Base-by-base conservation (phyloP, 2,113 vertebrate species). In the Oncorhynchus tshawytscha region DNA sequence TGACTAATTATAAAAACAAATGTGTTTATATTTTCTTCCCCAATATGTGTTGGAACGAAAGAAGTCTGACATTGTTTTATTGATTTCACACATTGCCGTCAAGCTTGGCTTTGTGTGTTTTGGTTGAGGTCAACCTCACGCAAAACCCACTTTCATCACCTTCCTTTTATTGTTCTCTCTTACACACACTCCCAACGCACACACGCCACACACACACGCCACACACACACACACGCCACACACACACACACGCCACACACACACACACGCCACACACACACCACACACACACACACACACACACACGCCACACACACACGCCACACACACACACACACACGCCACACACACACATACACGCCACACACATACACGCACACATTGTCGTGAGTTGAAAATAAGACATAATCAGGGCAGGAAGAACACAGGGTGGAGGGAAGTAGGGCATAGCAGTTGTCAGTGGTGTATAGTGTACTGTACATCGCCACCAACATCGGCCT, bases 331-430 rank as follows among this genome's bases (percentile, higher is more conserved):
- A 25, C 24, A 25, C 24, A 25, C 1, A 25, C 25, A 25, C 2
- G 25, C 25, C 25, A 25, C 25, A 25, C 25, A 25, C 60, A 18
- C 67, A 75, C 72, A 18, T 60, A 75, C 72, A 57, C 66, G 54
- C 62, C 54, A 73, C 62, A 72, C 62, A 71, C 27, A 60, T 62
- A 59, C 49, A 66, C 69, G 75, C 73, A 48, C 72, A 54, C 73
- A 64, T 29, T 25, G 13, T 24, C 51, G 74, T 83, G 79, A 83
- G 65, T 86, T 78, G 84, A 75, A 86, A 82, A 78, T 76, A 67
- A 82, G 85, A 82, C 88, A 81, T 87, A 91, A 88, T 88, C 81
- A 83, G 87, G 86, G 73, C 86, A 88, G 54, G 67, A 79, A 80
- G 79, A 72, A 75, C 67, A 62, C 62, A 71, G 74, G 77, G 72